Evolutionary conservation across 1,140 invertebrate genomes (phyloP), one percentile per base, ranked within the genome.

Genomic region (Nasonia longicornis): DNA sequence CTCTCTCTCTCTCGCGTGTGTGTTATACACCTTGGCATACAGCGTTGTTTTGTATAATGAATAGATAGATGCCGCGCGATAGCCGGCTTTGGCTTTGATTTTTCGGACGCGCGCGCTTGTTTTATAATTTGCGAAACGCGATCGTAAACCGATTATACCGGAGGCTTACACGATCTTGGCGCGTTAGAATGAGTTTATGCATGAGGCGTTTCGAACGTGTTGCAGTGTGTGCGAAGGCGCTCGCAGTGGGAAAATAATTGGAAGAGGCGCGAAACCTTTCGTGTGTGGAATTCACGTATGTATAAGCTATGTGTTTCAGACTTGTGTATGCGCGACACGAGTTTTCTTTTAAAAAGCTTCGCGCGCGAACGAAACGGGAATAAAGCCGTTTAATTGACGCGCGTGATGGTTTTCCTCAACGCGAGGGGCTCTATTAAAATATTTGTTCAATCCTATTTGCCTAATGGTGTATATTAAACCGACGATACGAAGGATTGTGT

Each of bases 91-190:
- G 71, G 71, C 16, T 48, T 52, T 73, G 26, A 29, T 73, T 75
- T 75, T 75, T n/a, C 52, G 73, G 31, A 16, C 31, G 31, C 74
- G n/a, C 31, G 29, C 31, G 31, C 66, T 64, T 11, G 45, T 69
- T 67, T n/a, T n/a, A n/a, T 45, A 77, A 45, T 67, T n/a, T 29
- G 12, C 22, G 69, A 67, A 77, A 67, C 29, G 38, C 26, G 69
- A 45, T 69, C 22, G 75, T 67, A 69, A 69, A 45, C 14, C 22
- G 75, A 42, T 77, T 69, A 77, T 42, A 48, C 45, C 31, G 11
- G 10, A 7, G 8, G 35, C 7, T 31, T 29, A 45, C 22, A 16
- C 74, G 31, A n/a, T 7, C 10, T 26, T n/a, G 6, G 52, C 75
- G 75, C 16, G 58, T 66, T 20, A 77, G 22, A 77, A 48, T 35